phyloP scores from a whole-genome alignment of 2,888 invertebrate genomes.

The Aleiodes leptofemur region DNA sequence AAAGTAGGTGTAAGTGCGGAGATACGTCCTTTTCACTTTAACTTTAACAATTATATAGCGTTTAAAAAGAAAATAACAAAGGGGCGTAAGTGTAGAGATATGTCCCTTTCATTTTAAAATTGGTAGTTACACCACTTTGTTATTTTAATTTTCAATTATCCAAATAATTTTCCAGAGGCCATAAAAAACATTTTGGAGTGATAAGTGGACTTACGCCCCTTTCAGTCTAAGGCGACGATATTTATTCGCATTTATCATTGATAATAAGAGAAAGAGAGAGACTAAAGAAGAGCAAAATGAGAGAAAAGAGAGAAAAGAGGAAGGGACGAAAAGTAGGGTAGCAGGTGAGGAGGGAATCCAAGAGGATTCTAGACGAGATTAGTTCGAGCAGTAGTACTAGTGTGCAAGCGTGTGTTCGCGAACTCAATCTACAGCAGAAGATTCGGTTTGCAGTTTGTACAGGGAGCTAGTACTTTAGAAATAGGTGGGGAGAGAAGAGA shows the following conservation, averaged over 20 bases:
- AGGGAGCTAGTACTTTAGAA: constrained; percentile 31
- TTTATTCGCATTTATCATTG: neutral
- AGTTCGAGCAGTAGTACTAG: constrained; percentile 58
- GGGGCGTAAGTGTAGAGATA: no score
- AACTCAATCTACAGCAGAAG: constrained; percentile 66
- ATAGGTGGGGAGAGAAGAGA: constrained; percentile 9
- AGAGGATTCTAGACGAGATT: constrained; percentile 55
- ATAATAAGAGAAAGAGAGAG: neutral
- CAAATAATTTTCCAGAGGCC: no score
- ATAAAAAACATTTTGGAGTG: no score
- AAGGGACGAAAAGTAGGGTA: constrained; percentile 30
- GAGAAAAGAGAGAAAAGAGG: constrained; percentile 34
- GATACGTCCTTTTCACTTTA: no score
- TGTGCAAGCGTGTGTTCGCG: constrained; percentile 60
- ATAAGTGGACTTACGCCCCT: no score
- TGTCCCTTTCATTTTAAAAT: no score
- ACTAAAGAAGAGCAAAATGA: constrained; percentile 31
- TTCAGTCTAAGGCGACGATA: no score
- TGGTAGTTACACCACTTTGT: no score
- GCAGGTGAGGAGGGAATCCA: constrained; percentile 32
- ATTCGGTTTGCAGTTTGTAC: constrained; percentile 64
- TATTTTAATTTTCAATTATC: no score
- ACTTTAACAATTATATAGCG: no score
- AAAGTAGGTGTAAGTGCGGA: no score
- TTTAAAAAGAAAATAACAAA: no score